Evolutionary conservation across 1,140 invertebrate genomes (phyloP), one percentile per base, ranked within the genome.

Genomic region (Papilio dardanus): DNA sequence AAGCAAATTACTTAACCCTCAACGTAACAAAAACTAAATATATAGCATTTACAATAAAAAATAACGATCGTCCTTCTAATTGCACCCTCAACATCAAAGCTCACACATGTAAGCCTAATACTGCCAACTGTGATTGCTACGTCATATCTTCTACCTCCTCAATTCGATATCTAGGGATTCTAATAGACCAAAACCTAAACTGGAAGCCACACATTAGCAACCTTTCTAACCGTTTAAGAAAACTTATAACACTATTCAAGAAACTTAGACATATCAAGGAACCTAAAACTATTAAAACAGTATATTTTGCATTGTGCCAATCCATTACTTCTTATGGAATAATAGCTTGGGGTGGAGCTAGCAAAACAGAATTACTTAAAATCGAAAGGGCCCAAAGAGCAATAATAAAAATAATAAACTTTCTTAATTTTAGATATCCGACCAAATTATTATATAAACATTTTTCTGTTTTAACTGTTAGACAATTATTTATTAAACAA

Each of bases 181-280:
- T 73, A 31, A 71, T 74, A 46, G 76, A 77, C 33, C 40, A 74
- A 35, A 69, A 74, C 21, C 16, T 77, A 10, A 77, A 74, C 35
- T 77, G 73, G 65, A 71, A 71, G 12, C 28, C 21, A 5, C 77
- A 78, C 37, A 71, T 78, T 12, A 46, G 28, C 65, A 71, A 62
- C 14, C 28, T 75, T 14, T 65, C 14, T 24, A 31, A 24, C 3
- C 50, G 73, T 0, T 19, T 75, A 66, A 50, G 74, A n/a, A 78
- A 78, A 75, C 54, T 78, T 62, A 75, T 78, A 35, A 54, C 74
- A 8, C 66, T 78, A 14, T 78, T 78, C 14, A 78, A 71, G 46
- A 78, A 50, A 28, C 1, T 78, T 24, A 69, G 77, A 71, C 50
- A 78, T n/a, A 21, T 31, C 19, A 68, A 68, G 6, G 19, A 66